A percentile compares a stretch with the other conserved stretches of the same genome.
Conservation (phyloP, 2,888 invertebrate genomes). For the Drosophila anomalipes region DNA sequence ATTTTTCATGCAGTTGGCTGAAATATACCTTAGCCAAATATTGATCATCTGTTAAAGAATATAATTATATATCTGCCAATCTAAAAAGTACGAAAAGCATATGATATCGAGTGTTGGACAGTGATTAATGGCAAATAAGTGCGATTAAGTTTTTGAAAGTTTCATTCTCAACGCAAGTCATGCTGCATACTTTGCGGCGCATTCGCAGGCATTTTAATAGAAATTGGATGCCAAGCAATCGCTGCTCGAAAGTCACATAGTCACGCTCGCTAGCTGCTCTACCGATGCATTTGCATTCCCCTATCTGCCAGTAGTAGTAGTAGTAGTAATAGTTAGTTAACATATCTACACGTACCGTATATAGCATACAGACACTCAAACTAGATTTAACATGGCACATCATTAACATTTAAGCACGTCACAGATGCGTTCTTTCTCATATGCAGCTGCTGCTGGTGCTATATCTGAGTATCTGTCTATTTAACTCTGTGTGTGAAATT, state of each 20-base stretch:
- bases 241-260: slow-evolving; percentile 63
- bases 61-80: neutral
- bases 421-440: slow-evolving; percentile 61
- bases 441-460: slow-evolving; percentile 58
- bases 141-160: slow-evolving; percentile 38
- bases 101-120: slow-evolving; percentile 49
- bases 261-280: slow-evolving; percentile 43
- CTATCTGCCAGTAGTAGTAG: neutral
- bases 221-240: slow-evolving; percentile 70
- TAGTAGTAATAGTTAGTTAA: slow-evolving; percentile 49
- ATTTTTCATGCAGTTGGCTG: neutral
- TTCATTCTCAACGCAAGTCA: slow-evolving; percentile 48
- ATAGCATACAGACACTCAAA: neutral
- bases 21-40: neutral
- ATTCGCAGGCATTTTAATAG: slow-evolving; percentile 69
- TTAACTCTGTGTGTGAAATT: slow-evolving; percentile 1
- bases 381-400: slow-evolving; percentile 51
- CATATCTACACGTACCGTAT: slow-evolving; percentile 49
- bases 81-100: slow-evolving; percentile 25
- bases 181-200: slow-evolving; percentile 62
- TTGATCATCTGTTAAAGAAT: neutral
- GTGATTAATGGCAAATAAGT: slow-evolving; percentile 61
- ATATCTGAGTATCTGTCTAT: neutral
- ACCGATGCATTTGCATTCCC: slow-evolving; percentile 21
- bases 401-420: slow-evolving; percentile 78